Base-by-base conservation (phyloP, 2,888 invertebrate species). In the Yponomeuta sedellus region DNA sequence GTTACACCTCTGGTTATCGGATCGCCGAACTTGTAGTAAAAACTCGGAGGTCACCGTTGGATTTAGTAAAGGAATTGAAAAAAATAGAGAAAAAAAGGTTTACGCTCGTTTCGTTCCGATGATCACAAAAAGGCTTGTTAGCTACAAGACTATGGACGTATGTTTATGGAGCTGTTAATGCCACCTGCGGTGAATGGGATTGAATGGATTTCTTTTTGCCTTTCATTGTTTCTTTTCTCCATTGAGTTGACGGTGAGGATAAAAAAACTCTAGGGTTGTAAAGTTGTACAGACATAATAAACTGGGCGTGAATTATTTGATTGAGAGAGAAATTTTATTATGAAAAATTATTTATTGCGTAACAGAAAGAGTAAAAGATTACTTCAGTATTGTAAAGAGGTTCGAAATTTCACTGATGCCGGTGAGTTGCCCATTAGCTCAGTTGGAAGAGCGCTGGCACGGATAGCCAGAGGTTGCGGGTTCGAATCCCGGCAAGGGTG, bases 101-200 rank as follows among this genome's bases (percentile, higher is more conserved):
- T 65, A 64, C 59, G 64, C 61, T 62, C 69, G 59, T 12, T 69
- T 67, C 70, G 69, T 69, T 69, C 66, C 70, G 70, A 61, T 67
- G 68, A 61, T 67, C 70, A 73, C 72, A 77, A 76, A 77, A 77
- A 75, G 68, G 52, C 72, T 76, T 72, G 74, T 78, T 76, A 74
- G 75, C 69, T 52, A 52, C 69, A 70, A 72, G 66, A 52, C 71
- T 75, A 34, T 34, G 72, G 72, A 71, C 64, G 70, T 70, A 75
- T 71, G 68, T 71, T 68, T 73, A 70, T 69, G 68, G 76, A 76
- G 79, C 44, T 68, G 73, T 64, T 71, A 57, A 34, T 34, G 34
- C 34, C 44, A 52, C 44, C 12, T 16, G 44, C 44, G 16, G 16
- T 52, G 44, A 52, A 12, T 52, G 12, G 16, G 44, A 52, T 52